Evolutionary conservation across 2,888 invertebrate species (phyloP).

Genomic region (Halictus ligatus): DNA sequence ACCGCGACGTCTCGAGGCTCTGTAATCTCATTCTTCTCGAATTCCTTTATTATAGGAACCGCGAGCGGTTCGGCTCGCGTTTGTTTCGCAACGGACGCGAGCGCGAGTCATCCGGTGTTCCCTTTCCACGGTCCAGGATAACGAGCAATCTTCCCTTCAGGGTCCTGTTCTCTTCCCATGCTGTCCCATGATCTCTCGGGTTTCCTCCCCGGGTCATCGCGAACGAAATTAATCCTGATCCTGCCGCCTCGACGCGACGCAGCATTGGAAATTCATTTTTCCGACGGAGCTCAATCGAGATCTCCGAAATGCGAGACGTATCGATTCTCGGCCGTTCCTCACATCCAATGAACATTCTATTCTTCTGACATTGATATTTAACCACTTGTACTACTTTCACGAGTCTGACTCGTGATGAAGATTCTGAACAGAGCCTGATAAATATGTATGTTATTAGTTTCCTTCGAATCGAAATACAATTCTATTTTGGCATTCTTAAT

Average conservation of each 20-base stretch:
- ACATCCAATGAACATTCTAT: too few relatives aligned
- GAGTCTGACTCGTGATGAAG: too few relatives aligned
- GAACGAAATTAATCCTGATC: neutral
- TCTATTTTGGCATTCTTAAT: too few relatives aligned
- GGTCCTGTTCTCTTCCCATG: neutral
- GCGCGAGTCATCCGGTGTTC: neutral
- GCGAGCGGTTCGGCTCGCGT: neutral
- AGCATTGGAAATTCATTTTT: neutral
- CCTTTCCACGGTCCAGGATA: neutral
- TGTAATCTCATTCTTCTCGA: conserved; percentile 27
- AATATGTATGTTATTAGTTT: too few relatives aligned
- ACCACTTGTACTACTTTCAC: too few relatives aligned
- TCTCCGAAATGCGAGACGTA: neutral
- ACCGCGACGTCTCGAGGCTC: too few relatives aligned
- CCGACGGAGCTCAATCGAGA: neutral
- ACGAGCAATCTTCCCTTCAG: neutral
- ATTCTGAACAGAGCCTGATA: too few relatives aligned
- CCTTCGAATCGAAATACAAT: too few relatives aligned
- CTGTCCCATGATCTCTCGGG: too few relatives aligned
- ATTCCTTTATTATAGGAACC: conserved; percentile 34
- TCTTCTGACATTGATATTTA: neutral
- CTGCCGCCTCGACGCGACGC: neutral
- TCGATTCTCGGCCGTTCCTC: neutral
- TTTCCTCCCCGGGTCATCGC: neutral
- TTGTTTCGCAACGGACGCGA: neutral